phyloP scores from a whole-genome alignment of 2,113 vertebrate genomes.

The Tor tambroides region DNA sequence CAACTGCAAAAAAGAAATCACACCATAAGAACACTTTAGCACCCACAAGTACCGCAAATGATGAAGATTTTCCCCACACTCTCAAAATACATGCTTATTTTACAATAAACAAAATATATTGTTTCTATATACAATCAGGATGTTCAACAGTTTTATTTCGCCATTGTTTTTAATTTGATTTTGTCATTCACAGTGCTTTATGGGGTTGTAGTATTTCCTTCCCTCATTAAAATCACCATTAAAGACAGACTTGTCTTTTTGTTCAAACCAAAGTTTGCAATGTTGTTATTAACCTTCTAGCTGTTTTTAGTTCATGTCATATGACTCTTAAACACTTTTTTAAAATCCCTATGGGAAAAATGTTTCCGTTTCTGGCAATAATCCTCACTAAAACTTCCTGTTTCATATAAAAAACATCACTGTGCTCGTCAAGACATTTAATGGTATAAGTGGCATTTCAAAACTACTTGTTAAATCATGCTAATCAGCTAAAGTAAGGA shows the following conservation, averaged over 20 bases:
- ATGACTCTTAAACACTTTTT: not conserved
- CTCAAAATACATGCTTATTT: not conserved
- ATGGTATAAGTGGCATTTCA: not conserved
- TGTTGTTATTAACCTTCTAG: not conserved
- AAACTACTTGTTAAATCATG: constrained; percentile 9
- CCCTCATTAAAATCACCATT: not conserved
- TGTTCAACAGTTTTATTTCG: not conserved
- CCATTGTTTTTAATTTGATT: too few relatives aligned
- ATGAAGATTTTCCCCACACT: not conserved
- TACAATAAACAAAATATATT: not conserved
- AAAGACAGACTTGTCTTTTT: too few relatives aligned
- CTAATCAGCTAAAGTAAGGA: constrained; percentile 28
- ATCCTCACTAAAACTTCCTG: not conserved
- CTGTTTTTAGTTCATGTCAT: not conserved
- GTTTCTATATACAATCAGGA: not conserved
- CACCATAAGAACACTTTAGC: not conserved
- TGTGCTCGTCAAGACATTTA: not conserved
- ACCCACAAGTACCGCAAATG: not conserved
- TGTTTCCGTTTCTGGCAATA: not conserved
- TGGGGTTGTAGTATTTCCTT: too few relatives aligned
- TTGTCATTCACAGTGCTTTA: too few relatives aligned
- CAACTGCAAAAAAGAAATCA: not conserved
- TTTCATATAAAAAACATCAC: not conserved
- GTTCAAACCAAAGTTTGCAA: not conserved
- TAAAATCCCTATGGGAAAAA: not conserved